Conservation (phyloP, 1,140 invertebrate genomes). For the Sycophila sp. region DNA sequence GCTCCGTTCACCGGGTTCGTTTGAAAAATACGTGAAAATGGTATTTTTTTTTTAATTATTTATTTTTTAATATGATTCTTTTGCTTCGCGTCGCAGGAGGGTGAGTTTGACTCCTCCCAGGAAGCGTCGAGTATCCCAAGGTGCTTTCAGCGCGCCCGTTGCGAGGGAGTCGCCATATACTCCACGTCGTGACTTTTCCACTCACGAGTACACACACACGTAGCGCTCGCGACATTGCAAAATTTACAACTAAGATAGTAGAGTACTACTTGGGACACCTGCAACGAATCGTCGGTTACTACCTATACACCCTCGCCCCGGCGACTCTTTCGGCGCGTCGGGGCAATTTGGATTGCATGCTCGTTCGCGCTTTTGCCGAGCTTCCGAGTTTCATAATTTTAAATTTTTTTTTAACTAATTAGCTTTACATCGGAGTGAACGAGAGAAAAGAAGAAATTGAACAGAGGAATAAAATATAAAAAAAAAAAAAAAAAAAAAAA, state of each 20-base stretch:
- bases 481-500: too few species aligned
- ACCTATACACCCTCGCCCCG: slow-evolving; percentile 50
- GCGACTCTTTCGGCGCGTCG: slow-evolving; percentile 1
- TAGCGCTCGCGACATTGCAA: slow-evolving; percentile 42
- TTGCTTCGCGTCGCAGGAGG: too few species aligned
- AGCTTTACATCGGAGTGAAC: too few species aligned
- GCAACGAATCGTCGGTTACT: slow-evolving; percentile 38
- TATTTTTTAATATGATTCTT: background rate
- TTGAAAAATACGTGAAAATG: background rate
- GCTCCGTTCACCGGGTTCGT: background rate
- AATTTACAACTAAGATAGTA: slow-evolving; percentile 59
- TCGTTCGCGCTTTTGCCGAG: slow-evolving; percentile 4
- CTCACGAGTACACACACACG: slow-evolving; percentile 31
- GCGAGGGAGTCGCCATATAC: slow-evolving; percentile 24
- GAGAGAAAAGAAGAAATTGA: too few species aligned
- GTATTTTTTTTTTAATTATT: slow-evolving; percentile 2
- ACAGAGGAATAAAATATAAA: too few species aligned
- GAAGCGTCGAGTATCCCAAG: background rate
- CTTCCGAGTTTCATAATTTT: slow-evolving; percentile 1
- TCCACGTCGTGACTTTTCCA: slow-evolving; percentile 22
- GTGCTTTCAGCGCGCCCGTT: background rate
- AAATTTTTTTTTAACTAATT: background rate
- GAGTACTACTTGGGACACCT: slow-evolving; percentile 54
- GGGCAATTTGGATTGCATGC: slow-evolving; percentile 21
- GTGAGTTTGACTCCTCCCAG: too few species aligned